Base-by-base conservation (phyloP, 2,113 vertebrate species). In the Melanostigma gelatinosum region DNA sequence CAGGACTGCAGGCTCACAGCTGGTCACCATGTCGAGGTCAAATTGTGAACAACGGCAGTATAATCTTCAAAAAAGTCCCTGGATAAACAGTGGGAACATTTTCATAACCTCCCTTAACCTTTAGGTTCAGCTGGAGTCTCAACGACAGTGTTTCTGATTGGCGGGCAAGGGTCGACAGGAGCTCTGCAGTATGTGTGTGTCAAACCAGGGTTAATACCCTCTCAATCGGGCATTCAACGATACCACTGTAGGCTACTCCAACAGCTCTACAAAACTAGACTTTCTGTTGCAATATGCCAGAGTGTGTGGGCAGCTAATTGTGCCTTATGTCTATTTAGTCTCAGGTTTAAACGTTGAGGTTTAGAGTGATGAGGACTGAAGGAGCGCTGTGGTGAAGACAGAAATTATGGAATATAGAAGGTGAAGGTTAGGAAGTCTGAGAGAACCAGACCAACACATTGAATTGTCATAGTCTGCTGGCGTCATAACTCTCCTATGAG, bases 51-150 rank as follows among this genome's bases (percentile, higher is more conserved):
- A 87, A 88, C 79, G 46, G 27, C 87, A 44, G 79, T 74, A 82
- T 89, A 92, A 89, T 86, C 84, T 89, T 90, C 72, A 85, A 88
- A 88, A 63, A 89, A 88, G 75, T 61, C 81, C 62, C 80, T 52
- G 81, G 79, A 90, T 90, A 85, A 90, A 88, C 80, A 87, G 85
- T 91, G 85, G 86, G 87, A 88, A 88, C 84, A 89, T 88, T 93
- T 91, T 90, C 84, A 87, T 85, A 91, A 88, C 90, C 89, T 85
- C 80, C 74, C 55, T 68, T 88, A 89, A 90, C 87, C 87, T 87
- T 85, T 89, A 77, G 84, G 87, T 91, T 84, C 88, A 91, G 72
- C 80, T 84, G 84, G 77, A 88, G 80, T 85, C 83, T 81, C 63
- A 60, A 27, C 74, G 85, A 64, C 75, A 38, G 5, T 65, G 63